Conservation (phyloP, 2,113 vertebrate species). For the Centrocercus urophasianus region DNA sequence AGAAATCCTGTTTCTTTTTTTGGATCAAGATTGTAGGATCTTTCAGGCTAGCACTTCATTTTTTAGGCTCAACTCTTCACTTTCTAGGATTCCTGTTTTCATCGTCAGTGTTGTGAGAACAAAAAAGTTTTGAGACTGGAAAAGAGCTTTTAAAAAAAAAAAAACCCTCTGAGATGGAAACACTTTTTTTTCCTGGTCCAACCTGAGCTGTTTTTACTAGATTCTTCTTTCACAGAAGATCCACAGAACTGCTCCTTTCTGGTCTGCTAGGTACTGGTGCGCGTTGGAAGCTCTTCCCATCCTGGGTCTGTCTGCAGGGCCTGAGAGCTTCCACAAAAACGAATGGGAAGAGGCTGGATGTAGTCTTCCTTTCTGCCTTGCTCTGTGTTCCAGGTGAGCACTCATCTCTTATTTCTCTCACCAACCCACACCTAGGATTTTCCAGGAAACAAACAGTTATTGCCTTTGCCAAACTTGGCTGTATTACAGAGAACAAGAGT, state of each 20-base stretch:
- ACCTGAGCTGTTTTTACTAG: neutral
- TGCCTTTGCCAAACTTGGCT: neutral
- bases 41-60: neutral
- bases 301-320: neutral
- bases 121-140: neutral
- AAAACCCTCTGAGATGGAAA: neutral
- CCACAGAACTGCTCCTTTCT: rapidly evolving
- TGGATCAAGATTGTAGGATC: neutral
- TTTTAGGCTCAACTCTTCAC: neutral
- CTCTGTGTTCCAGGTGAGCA: rapidly evolving
- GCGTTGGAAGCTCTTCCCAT: neutral
- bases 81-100: neutral
- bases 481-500: neutral
- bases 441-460: neutral
- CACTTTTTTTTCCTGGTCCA: neutral
- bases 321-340: neutral
- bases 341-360: neutral
- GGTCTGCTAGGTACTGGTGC: neutral
- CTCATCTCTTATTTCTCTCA: neutral
- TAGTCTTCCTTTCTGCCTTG: neutral
- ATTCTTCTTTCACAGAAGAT: neutral
- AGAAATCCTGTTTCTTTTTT: neutral
- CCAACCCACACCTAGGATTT: neutral
- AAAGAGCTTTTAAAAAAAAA: neutral
- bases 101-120: neutral